Evolutionary conservation across 2,113 vertebrate species (phyloP).

Genomic region (Thomomys bottae): DNA sequence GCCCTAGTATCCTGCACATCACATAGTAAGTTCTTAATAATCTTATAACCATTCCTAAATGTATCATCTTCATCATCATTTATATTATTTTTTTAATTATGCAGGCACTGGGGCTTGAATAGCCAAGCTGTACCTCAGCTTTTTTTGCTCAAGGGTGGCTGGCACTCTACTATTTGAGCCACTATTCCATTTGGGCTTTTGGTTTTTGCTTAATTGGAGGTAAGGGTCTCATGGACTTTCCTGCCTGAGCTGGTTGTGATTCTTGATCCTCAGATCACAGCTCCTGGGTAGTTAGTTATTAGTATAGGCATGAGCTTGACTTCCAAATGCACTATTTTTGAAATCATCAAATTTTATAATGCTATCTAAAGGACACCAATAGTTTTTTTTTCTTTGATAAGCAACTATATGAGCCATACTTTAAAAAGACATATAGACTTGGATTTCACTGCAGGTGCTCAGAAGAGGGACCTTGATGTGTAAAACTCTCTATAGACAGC

Average conservation of each 20-base stretch:
- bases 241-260: too few relatives aligned
- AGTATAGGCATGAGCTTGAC: too few relatives aligned
- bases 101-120: too few relatives aligned
- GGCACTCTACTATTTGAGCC: too few relatives aligned
- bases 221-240: too few relatives aligned
- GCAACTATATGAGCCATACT: background rate
- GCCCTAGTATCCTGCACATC: background rate
- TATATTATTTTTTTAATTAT: too few relatives aligned
- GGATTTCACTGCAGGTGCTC: background rate
- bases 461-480: background rate
- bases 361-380: background rate
- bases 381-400: conserved; percentile 21
- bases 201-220: too few relatives aligned
- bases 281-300: too few relatives aligned
- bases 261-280: background rate
- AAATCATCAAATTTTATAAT: background rate
- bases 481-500: conserved; percentile 13
- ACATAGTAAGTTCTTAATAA: background rate
- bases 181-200: too few relatives aligned
- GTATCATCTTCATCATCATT: too few relatives aligned
- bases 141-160: too few relatives aligned
- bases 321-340: background rate
- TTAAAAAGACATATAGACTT: background rate
- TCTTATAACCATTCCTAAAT: background rate
- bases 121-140: too few relatives aligned